Conservation (phyloP, 2,888 invertebrate species). For the Cetonia aurata region DNA sequence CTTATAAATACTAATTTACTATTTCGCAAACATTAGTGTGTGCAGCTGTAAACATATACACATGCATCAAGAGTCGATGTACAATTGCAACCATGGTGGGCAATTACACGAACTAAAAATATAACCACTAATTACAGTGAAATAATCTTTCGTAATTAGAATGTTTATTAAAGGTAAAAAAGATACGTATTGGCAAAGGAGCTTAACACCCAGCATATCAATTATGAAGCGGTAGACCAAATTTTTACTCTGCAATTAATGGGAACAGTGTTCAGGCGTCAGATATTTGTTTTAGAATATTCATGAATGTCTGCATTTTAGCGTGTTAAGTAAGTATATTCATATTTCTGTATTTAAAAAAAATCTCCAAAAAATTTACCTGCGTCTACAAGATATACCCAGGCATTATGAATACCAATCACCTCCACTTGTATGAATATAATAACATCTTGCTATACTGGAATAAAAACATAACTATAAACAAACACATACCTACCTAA, state of each 20-base stretch:
- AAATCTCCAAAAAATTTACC: too few relatives aligned
- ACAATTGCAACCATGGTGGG: slow-evolving; percentile 13
- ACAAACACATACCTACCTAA: too few relatives aligned
- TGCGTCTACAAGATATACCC: too few relatives aligned
- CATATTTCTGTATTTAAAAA: slow-evolving; percentile 1
- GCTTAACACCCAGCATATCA: slow-evolving; percentile 28
- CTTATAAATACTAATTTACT: slow-evolving; percentile 17
- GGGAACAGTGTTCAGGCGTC: not conserved
- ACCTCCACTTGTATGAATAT: too few relatives aligned
- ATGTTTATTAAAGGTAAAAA: slow-evolving; percentile 21
- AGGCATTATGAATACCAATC: too few relatives aligned
- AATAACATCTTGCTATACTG: too few relatives aligned
- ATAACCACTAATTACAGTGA: slow-evolving; percentile 13
- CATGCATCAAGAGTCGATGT: slow-evolving; percentile 10
- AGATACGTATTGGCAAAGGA: slow-evolving; percentile 18
- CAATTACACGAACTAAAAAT: slow-evolving; percentile 27
- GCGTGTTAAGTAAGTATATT: slow-evolving; percentile 5
- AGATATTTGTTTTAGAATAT: slow-evolving; percentile 13
- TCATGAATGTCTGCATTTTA: slow-evolving; percentile 8
- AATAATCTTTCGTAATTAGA: slow-evolving; percentile 33
- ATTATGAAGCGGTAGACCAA: slow-evolving; percentile 21
- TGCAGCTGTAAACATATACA: slow-evolving; percentile 2
- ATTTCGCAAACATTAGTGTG: slow-evolving; percentile 14
- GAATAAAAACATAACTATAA: too few relatives aligned
- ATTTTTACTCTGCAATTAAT: slow-evolving; percentile 19